Evolutionary conservation across 2,888 invertebrate species (phyloP).

Genomic region (Caenorhabditis parvicauda): DNA sequence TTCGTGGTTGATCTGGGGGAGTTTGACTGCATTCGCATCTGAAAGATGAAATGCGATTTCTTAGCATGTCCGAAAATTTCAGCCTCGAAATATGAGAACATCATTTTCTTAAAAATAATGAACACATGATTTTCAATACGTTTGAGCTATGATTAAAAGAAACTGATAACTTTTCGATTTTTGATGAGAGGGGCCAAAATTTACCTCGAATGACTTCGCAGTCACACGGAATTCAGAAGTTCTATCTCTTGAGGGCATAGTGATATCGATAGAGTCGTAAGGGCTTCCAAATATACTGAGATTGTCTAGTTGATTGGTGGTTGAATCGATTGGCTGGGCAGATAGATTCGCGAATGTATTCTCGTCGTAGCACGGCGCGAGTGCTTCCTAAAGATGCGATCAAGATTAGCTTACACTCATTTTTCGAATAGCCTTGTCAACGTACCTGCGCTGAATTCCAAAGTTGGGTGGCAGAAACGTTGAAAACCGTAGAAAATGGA

Average conservation of each 20-base stretch:
- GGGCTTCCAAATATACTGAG: conserved; percentile 34
- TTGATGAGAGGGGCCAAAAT: background rate
- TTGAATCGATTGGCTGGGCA: conserved; percentile 9
- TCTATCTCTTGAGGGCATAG: conserved; percentile 60
- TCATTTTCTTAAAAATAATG: background rate
- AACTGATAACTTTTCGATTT: background rate
- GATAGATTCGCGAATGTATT: conserved; percentile 4
- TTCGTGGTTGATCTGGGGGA: conserved; percentile 28
- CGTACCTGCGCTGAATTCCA: conserved; percentile 59
- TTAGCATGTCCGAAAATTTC: background rate
- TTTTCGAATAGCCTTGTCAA: conserved; percentile 1
- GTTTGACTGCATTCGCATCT: conserved; percentile 52
- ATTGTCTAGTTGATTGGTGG: conserved; percentile 16
- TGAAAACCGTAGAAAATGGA: conserved; percentile 49
- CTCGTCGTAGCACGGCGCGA: conserved; percentile 27
- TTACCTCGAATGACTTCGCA: conserved; percentile 57
- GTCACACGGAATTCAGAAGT: conserved; percentile 59
- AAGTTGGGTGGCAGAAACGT: conserved; percentile 51
- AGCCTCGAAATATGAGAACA: background rate
- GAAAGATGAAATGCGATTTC: conserved; percentile 13
- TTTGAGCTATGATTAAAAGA: background rate
- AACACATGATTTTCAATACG: background rate
- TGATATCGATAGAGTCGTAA: conserved; percentile 31
- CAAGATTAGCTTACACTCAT: background rate
- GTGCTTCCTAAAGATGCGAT: conserved; percentile 33